Percentiles rank a stretch among this genome's conserved stretches.
Conservation (phyloP, 2,797 vertebrate species). For the Buphagus erythrorhynchus region DNA sequence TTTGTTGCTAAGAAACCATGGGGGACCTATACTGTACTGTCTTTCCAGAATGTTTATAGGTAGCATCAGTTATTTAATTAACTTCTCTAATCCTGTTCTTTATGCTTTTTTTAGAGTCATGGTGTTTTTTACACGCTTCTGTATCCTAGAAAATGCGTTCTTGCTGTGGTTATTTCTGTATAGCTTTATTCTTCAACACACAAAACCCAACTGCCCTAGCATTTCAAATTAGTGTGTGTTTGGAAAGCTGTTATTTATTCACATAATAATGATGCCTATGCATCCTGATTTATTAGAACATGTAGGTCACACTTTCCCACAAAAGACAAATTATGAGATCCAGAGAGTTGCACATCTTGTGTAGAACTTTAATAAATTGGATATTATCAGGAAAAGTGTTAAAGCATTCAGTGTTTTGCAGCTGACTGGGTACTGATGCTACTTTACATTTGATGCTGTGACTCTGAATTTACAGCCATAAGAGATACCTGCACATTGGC, state of each 20-base stretch:
- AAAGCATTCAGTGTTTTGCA: neutral
- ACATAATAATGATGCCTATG: neutral
- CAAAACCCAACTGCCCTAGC: neutral
- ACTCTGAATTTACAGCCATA: neutral
- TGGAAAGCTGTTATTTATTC: neutral
- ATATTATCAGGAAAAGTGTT: neutral
- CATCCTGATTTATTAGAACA: neutral
- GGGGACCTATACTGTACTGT: slow-evolving; percentile 7
- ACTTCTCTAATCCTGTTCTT: neutral
- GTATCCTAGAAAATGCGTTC: neutral
- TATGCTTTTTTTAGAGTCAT: neutral
- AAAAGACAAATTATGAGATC: neutral
- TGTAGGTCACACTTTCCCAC: neutral
- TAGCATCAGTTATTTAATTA: slow-evolving; percentile 1
- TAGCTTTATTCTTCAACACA: neutral
- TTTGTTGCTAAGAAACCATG: slow-evolving; percentile 76
- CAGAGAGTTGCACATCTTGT: neutral
- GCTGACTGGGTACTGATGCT: neutral
- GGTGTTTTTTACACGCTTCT: neutral
- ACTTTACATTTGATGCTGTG: neutral
- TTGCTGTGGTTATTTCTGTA: neutral
- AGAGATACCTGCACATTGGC: neutral
- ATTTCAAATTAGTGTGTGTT: neutral
- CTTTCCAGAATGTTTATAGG: slow-evolving; percentile 31
- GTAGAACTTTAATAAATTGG: too few species aligned